A percentile compares a stretch with the other conserved stretches of the same genome.
Conservation (phyloP, 2,113 vertebrate species). For the Halichoerus grypus region DNA sequence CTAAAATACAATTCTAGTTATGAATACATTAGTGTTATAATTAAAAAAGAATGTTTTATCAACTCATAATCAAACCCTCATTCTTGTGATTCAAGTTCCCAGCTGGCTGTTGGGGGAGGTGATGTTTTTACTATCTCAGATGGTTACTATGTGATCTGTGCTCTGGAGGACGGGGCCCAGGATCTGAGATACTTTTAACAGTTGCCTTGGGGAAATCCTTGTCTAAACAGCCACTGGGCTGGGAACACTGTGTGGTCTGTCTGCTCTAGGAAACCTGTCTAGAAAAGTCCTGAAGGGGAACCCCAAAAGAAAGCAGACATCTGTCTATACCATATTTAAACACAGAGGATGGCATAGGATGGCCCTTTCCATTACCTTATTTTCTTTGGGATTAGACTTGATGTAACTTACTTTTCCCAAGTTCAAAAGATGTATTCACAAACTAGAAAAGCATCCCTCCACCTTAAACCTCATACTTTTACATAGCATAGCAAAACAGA, state of each 20-base stretch:
- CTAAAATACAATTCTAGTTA: background rate
- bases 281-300: background rate
- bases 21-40: background rate
- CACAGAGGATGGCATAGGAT: background rate
- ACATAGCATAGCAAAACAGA: background rate
- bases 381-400: conserved; percentile 53
- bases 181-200: background rate
- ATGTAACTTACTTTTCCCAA: conserved; percentile 41
- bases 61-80: background rate
- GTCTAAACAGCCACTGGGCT: background rate
- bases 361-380: background rate
- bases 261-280: background rate
- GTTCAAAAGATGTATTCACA: conserved; percentile 25
- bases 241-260: background rate
- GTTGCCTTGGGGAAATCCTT: background rate
- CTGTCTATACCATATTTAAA: background rate
- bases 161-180: background rate
- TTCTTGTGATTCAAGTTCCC: background rate
- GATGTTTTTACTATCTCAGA: background rate
- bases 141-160: background rate
- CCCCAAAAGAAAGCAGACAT: background rate
- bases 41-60: background rate
- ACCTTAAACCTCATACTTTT: background rate
- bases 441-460: conserved; percentile 10
- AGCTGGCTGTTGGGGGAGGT: background rate